Conservation (phyloP, 2,888 invertebrate genomes). For the Cylindroiulus punctatus region DNA sequence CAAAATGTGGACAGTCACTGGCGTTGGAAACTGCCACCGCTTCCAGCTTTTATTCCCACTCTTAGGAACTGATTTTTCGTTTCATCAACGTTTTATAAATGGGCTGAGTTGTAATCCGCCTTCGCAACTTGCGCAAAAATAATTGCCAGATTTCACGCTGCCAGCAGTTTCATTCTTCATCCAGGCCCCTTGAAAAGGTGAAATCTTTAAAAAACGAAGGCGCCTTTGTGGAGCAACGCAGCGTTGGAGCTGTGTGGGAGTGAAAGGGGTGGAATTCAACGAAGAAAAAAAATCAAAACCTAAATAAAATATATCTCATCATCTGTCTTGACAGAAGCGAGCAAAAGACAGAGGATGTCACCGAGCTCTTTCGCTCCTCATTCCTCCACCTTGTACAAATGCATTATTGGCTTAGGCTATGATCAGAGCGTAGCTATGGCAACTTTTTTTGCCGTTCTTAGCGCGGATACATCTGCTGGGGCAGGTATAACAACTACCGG, state of each 20-base stretch:
- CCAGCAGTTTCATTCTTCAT: not conserved
- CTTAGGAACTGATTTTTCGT: not conserved
- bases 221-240: not conserved
- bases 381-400: constrained; percentile 18
- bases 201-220: not conserved
- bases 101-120: not conserved
- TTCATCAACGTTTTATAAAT: not conserved
- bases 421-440: constrained; percentile 7
- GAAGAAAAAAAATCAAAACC: not conserved
- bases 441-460: not conserved
- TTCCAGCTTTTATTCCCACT: not conserved
- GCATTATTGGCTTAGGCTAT: constrained; percentile 1
- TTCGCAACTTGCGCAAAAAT: not conserved
- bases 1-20: no score
- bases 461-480: not conserved
- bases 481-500: not conserved
- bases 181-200: not conserved
- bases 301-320: constrained; percentile 16
- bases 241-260: not conserved
- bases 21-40: no score
- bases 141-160: not conserved
- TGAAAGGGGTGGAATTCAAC: not conserved
- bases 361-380: constrained; percentile 7
- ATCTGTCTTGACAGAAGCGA: not conserved
- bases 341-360: not conserved